These are phyloP conservation scores for Asobara japonica DNA, from an alignment of 1,140 invertebrate species.

Conservation along the genomic window DNA sequence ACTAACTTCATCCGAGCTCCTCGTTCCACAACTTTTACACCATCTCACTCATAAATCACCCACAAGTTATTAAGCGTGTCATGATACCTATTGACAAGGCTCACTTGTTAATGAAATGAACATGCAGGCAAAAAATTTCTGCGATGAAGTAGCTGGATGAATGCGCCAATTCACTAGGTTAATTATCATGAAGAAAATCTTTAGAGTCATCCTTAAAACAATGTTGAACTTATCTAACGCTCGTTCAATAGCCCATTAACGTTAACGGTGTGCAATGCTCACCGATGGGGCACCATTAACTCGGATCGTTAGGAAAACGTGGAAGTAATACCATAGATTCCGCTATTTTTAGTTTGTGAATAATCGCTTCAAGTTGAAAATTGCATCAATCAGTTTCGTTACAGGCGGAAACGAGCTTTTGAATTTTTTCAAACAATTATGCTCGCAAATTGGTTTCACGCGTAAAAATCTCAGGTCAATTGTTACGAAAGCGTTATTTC, in stretches of 20 bases:
- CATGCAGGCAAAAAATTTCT: too few species aligned
- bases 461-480: too few species aligned
- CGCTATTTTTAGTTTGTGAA: not conserved
- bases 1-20: too few species aligned
- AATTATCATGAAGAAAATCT: not conserved
- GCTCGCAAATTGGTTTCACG: too few species aligned
- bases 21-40: too few species aligned
- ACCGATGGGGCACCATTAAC: not conserved
- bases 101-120: too few species aligned
- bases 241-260: slow-evolving; percentile 5
- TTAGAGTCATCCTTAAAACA: not conserved
- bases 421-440: too few species aligned
- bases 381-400: not conserved
- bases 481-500: too few species aligned
- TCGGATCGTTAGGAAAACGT: not conserved
- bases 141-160: not conserved
- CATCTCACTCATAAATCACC: not conserved
- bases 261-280: not conserved
- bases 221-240: slow-evolving; percentile 8
- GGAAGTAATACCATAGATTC: not conserved
- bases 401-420: too few species aligned
- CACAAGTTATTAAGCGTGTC: not conserved
- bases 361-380: not conserved
- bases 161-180: not conserved
- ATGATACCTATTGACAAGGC: not conserved